Conservation (phyloP, 2,797 vertebrate species). For the Dallia pectoralis region DNA sequence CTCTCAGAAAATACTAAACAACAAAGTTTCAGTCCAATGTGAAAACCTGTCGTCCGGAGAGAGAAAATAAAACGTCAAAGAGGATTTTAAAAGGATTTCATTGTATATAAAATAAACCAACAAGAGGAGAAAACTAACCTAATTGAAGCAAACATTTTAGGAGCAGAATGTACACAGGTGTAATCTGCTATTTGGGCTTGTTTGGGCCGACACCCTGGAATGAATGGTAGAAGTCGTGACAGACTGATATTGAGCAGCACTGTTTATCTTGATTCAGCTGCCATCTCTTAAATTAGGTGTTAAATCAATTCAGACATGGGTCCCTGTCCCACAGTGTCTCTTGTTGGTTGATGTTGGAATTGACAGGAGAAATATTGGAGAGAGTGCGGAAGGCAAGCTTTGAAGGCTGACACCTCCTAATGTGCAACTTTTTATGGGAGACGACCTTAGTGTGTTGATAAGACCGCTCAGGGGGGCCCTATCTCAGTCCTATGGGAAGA, state of each 20-base stretch:
- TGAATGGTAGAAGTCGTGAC: constrained; percentile 50
- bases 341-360: constrained; percentile 58
- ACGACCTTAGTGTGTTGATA: background rate
- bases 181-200: background rate
- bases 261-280: constrained; percentile 74
- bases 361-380: constrained; percentile 37
- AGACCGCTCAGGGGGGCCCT: background rate
- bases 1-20: too few relatives aligned
- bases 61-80: too few relatives aligned
- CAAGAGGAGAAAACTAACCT: background rate
- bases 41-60: too few relatives aligned
- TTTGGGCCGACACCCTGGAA: constrained; percentile 54
- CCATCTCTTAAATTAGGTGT: constrained; percentile 72
- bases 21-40: too few relatives aligned
- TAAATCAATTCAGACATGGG: constrained; percentile 75
- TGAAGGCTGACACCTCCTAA: constrained; percentile 38
- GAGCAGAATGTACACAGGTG: background rate
- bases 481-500: background rate
- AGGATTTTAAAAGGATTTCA: background rate
- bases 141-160: background rate
- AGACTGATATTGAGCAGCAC: constrained; percentile 50
- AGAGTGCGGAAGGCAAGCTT: constrained; percentile 40
- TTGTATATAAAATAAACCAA: background rate
- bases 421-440: too few relatives aligned
- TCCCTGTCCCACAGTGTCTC: constrained; percentile 58